These are phyloP conservation scores for Phacellophora camtschatica DNA, from an alignment of 30 jellyfish, hydroid and myxozoan genomes.

Conservation along the genomic window DNA sequence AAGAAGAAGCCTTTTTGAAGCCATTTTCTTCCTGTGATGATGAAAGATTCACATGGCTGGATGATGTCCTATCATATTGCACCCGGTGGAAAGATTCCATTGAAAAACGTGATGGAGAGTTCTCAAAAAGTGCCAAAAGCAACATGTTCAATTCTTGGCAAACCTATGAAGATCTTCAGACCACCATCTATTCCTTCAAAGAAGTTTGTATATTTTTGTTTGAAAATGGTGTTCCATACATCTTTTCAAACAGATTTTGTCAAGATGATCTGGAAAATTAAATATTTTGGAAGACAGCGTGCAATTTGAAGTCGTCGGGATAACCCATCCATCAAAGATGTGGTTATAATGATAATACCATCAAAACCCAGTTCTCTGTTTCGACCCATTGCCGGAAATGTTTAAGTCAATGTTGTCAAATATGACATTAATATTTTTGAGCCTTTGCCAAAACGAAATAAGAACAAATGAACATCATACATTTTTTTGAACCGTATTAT, in stretches of 20 bases:
- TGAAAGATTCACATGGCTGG: constrained; percentile 1
- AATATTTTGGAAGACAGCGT: constrained; percentile 37
- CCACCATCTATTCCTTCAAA: constrained; percentile 15
- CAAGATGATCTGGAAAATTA: constrained; percentile 30
- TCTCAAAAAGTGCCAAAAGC: constrained; percentile 8
- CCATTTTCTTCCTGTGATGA: not conserved
- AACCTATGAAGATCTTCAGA: constrained; percentile 40
- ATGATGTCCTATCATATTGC: not conserved
- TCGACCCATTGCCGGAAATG: too few species aligned
- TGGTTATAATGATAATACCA: constrained; percentile 41
- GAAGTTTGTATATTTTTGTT: not conserved
- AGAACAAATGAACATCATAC: too few species aligned
- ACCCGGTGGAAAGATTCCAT: not conserved
- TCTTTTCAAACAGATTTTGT: constrained; percentile 44
- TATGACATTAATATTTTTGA: too few species aligned
- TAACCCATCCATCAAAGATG: constrained; percentile 1
- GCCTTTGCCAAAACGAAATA: too few species aligned
- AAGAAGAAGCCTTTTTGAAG: not conserved
- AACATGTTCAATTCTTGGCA: constrained; percentile 41
- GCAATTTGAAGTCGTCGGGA: constrained; percentile 30
- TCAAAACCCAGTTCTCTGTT: not conserved
- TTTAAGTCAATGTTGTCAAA: too few species aligned
- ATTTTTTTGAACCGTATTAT: too few species aligned
- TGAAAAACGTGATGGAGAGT: constrained; percentile 5
- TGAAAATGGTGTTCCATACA: constrained; percentile 15